Evolutionary conservation across 2,888 invertebrate genomes (phyloP).

Genomic region (Zelleria hepariella): DNA sequence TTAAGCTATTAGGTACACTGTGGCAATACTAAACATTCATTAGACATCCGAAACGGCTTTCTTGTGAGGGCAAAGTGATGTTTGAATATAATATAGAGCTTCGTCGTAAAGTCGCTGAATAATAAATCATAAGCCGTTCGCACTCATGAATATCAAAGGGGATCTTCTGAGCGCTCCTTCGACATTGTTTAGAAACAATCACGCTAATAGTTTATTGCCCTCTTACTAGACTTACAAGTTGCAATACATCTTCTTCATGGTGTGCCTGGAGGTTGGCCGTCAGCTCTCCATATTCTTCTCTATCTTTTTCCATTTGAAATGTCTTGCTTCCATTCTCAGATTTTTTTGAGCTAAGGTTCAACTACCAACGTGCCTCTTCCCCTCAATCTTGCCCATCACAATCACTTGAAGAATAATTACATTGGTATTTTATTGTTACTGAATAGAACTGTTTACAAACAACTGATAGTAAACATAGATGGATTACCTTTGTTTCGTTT

Average conservation of each 20-base stretch:
- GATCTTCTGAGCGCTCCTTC: slow-evolving; percentile 48
- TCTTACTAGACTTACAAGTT: neutral
- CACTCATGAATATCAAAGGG: slow-evolving; percentile 44
- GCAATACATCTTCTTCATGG: neutral
- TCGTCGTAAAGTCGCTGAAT: slow-evolving; percentile 32
- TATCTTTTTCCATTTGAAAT: too few species aligned
- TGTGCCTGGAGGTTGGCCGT: too few species aligned
- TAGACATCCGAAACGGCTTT: neutral
- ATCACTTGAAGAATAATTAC: too few species aligned
- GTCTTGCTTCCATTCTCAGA: too few species aligned
- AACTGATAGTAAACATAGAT: too few species aligned
- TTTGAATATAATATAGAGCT: slow-evolving; percentile 13
- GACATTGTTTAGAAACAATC: slow-evolving; percentile 39
- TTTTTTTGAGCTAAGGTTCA: too few species aligned
- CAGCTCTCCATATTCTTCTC: too few species aligned
- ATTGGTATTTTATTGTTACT: too few species aligned
- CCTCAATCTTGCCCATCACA: too few species aligned
- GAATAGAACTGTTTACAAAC: too few species aligned
- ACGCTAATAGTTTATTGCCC: slow-evolving; percentile 27
- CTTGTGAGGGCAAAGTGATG: neutral
- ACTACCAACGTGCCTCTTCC: too few species aligned
- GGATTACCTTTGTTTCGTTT: neutral
- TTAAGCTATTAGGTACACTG: neutral
- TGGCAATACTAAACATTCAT: neutral
- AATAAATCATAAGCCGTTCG: slow-evolving; percentile 48